Percentiles rank a stretch among this genome's conserved stretches.
phyloP scores from a whole-genome alignment of 2,888 invertebrate genomes.

The Pogonocherus hispidulus region DNA sequence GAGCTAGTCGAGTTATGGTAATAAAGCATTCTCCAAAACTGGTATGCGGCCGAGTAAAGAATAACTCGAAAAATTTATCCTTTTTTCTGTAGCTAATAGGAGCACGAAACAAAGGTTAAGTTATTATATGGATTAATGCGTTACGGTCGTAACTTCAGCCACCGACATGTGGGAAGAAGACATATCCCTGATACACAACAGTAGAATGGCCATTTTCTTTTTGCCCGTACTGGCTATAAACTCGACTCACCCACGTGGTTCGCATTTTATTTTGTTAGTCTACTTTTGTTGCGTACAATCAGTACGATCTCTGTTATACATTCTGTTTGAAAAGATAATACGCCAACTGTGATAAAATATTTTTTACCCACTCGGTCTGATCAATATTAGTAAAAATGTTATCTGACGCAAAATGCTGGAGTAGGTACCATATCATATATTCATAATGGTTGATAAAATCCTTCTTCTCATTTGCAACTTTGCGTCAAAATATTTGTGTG shows the following conservation, averaged over 20 bases:
- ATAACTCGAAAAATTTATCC: not conserved
- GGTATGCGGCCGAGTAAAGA: not conserved
- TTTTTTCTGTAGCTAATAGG: not conserved
- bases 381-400: not conserved
- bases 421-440: not conserved
- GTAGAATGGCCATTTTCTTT: conserved; percentile 6
- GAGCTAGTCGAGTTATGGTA: no score
- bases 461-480: not conserved
- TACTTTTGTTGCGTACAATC: conserved; percentile 2
- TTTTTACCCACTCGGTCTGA: not conserved
- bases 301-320: not conserved
- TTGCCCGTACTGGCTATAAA: conserved; percentile 1
- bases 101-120: not conserved
- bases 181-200: conserved; percentile 6
- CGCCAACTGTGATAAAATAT: not conserved
- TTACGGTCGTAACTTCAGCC: not conserved
- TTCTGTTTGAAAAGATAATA: not conserved
- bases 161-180: conserved; percentile 5
- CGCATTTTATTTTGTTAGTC: not conserved
- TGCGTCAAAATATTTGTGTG: not conserved
- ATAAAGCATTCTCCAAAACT: no score
- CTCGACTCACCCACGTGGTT: conserved; percentile 2
- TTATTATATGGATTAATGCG: conserved; percentile 4
- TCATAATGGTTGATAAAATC: no score
- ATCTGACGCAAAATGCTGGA: not conserved